phyloP scores from a whole-genome alignment of 1,140 invertebrate genomes.

The Drosophila tristis region DNA sequence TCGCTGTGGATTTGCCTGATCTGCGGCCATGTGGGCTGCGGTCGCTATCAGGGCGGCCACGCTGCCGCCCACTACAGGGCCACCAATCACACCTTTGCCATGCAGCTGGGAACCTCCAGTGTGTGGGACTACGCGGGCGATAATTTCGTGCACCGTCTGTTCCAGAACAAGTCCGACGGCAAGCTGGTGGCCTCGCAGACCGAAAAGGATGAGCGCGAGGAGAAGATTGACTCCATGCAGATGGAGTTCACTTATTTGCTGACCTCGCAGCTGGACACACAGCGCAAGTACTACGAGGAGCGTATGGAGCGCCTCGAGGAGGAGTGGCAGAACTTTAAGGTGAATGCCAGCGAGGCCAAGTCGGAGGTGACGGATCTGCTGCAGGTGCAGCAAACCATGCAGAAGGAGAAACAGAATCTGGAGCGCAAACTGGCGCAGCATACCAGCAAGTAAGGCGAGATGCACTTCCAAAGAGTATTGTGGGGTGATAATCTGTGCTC shows the following conservation, averaged over 20 bases:
- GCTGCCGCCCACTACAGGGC: slow-evolving; percentile 95
- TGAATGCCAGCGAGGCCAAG: slow-evolving; percentile 83
- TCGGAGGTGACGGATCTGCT: slow-evolving; percentile 85
- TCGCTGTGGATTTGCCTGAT: slow-evolving; percentile 99
- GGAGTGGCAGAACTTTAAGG: slow-evolving; percentile 84
- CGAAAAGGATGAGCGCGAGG: slow-evolving; percentile 88
- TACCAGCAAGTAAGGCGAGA: slow-evolving; percentile 85
- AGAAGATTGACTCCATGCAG: slow-evolving; percentile 96
- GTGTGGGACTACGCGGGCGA: slow-evolving; percentile 96
- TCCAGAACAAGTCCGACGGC: slow-evolving; percentile 98
- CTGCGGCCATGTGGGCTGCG: slow-evolving; percentile 99
- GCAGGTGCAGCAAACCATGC: slow-evolving; percentile 85
- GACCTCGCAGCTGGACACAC: slow-evolving; percentile 98
- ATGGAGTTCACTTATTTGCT: slow-evolving; percentile 98
- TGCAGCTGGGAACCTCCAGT: slow-evolving; percentile 97
- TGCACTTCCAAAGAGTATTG: too few species aligned
- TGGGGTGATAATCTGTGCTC: not conserved
- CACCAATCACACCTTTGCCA: slow-evolving; percentile 98
- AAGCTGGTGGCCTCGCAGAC: slow-evolving; percentile 94
- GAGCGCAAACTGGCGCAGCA: slow-evolving; percentile 88
- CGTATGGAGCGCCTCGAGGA: slow-evolving; percentile 87
- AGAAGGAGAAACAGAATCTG: slow-evolving; percentile 88
- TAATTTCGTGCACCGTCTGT: slow-evolving; percentile 98
- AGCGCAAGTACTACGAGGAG: slow-evolving; percentile 96
- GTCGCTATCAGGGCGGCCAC: slow-evolving; percentile 88